phyloP scores from a whole-genome alignment of 2,888 invertebrate genomes.

The Dorcus hopei region DNA sequence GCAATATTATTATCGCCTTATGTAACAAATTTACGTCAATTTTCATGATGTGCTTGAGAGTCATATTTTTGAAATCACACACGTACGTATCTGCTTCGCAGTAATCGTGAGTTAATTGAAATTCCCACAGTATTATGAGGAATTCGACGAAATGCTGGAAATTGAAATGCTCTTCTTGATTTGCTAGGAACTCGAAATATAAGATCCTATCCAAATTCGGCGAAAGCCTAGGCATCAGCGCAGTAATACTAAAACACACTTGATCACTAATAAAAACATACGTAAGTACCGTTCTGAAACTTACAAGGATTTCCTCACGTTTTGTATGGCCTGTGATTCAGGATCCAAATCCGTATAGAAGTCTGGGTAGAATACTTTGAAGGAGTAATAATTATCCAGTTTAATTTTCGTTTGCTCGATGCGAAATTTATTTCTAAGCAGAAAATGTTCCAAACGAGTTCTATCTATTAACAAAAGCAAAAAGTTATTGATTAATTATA shows the following conservation, averaged over 20 bases:
- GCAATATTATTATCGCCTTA: no score
- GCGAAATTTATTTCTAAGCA: slow-evolving; percentile 16
- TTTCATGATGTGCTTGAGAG: neutral
- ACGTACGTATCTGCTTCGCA: neutral
- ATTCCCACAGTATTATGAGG: neutral
- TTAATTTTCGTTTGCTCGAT: slow-evolving; percentile 12
- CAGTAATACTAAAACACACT: no score
- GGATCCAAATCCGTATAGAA: neutral
- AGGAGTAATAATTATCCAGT: slow-evolving; percentile 11
- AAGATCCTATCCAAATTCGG: neutral
- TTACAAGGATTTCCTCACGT: neutral
- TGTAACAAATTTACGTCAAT: neutral
- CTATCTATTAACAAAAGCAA: neutral
- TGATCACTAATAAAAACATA: no score
- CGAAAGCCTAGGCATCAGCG: neutral
- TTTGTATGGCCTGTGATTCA: neutral
- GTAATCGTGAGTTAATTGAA: neutral
- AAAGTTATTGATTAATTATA: neutral
- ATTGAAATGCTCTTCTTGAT: neutral
- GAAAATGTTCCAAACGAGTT: slow-evolving; percentile 7
- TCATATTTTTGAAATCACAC: neutral
- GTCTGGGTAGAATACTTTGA: neutral
- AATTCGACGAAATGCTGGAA: neutral
- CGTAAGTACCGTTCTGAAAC: no score
- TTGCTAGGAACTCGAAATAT: neutral